Evolutionary conservation across 2,797 vertebrate species (phyloP), one percentile per base, ranked within the genome.

Genomic region (Potorous gilbertii): DNA sequence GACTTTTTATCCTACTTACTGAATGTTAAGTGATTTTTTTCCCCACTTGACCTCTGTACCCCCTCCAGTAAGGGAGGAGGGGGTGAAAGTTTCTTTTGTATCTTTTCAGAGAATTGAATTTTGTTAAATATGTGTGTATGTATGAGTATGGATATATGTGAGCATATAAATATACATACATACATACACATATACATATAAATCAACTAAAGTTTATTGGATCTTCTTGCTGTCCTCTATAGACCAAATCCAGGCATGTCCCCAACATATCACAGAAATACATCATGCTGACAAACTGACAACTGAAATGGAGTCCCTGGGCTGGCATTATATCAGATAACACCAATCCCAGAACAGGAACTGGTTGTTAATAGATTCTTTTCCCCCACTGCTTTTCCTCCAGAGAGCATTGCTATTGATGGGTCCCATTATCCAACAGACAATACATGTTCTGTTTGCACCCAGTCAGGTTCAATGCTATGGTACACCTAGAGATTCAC

Each of bases 41-140:
- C 95, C 12, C 16, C 6, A 92, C 91, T 89, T 21, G n/a, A 6
- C 28, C 56, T 94, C 29, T 9, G 1, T 59, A 94, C n/a, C 57
- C 34, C 31, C n/a, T n/a, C 28, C n/a, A 24, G n/a, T 8, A 56
- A 34, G 24, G 8, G 2, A 89, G 1, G 46, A 16, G 34, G 93
- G 92, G 14, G 5, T 5, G n/a, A 57, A 95, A 12, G 91, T 96
- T 81, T 54, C 93, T 21, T 94, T 91, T 74, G 55, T 57, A 90
- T 56, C 21, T 92, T 89, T 54, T 40, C 29, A 31, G 90, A 96
- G 13, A 46, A 56, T 40, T 94, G 94, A 95, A 90, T 96, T 74
- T 92, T 74, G 92, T 62, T 93, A 40, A 93, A 95, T 94, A 90
- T 46, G n/a, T 57, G 9, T 57, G 57, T 31, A 29, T 57, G 28